A percentile compares a stretch with the other conserved stretches of the same genome.
Evolutionary conservation across 2,888 invertebrate species (phyloP).

Genomic region (Coenonympha arcania): DNA sequence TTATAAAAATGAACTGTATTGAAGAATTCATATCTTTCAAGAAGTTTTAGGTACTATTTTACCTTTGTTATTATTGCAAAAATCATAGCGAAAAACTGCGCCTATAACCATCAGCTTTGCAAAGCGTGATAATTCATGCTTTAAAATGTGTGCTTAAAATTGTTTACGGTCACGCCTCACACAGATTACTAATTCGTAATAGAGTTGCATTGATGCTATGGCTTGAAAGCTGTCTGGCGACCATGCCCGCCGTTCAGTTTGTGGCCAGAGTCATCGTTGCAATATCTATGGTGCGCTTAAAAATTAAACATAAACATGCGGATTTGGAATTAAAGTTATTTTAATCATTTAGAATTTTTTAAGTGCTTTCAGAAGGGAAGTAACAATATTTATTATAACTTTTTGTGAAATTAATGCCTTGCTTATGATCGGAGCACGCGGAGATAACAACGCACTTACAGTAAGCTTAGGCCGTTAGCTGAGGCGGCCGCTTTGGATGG

Average conservation of each 20-base stretch:
- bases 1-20: slow-evolving; percentile 10
- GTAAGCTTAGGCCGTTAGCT: slow-evolving; percentile 69
- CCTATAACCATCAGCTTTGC: slow-evolving; percentile 69
- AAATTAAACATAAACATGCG: slow-evolving; percentile 49
- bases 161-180: slow-evolving; percentile 59
- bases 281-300: slow-evolving; percentile 54
- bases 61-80: slow-evolving; percentile 19
- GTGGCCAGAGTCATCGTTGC: slow-evolving; percentile 36
- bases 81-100: slow-evolving; percentile 29
- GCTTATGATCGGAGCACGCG: slow-evolving; percentile 72
- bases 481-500: slow-evolving; percentile 65
- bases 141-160: slow-evolving; percentile 54
- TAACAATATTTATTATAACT: slow-evolving; percentile 57
- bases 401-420: slow-evolving; percentile 71
- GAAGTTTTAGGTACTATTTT: no score
- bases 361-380: slow-evolving; percentile 64
- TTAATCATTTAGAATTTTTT: slow-evolving; percentile 47
- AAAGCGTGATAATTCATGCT: slow-evolving; percentile 68
- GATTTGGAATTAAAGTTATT: slow-evolving; percentile 44
- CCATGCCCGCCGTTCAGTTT: slow-evolving; percentile 63
- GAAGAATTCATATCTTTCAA: no score
- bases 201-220: slow-evolving; percentile 47
- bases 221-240: slow-evolving; percentile 52
- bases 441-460: slow-evolving; percentile 75
- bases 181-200: slow-evolving; percentile 63